phyloP scores from a whole-genome alignment of 2,113 vertebrate genomes.

The Daphoenositta chrysoptera region DNA sequence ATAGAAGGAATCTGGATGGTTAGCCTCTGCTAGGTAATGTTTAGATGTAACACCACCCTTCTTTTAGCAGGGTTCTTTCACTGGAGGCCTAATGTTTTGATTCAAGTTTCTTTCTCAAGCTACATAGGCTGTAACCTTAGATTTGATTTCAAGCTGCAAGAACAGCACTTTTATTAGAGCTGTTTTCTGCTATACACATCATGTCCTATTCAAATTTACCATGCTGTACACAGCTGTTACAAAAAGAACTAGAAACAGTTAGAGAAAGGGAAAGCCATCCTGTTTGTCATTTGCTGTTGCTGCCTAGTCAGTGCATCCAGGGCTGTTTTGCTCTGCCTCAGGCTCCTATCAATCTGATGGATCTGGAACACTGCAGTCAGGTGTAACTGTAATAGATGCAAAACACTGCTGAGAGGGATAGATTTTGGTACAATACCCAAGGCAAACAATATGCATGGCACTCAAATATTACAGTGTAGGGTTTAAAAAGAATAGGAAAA shows the following conservation, averaged over 20 bases:
- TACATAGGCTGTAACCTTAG: neutral
- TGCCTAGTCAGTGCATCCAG: constrained; percentile 3
- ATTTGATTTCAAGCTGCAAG: neutral
- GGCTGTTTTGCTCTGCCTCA: constrained; percentile 18
- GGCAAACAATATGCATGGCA: neutral
- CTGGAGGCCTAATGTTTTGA: neutral
- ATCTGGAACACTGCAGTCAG: constrained; percentile 5
- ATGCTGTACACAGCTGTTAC: constrained; percentile 46
- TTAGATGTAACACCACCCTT: neutral
- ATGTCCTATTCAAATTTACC: constrained; percentile 30
- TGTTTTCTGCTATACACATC: constrained; percentile 18
- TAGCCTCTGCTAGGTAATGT: neutral
- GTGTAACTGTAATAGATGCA: constrained; percentile 15
- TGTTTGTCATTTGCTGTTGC: neutral
- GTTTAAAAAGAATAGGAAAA: neutral
- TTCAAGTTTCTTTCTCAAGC: neutral
- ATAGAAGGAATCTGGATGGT: neutral
- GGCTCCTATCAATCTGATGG: neutral
- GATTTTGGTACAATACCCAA: neutral
- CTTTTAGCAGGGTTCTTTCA: neutral
- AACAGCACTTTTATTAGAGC: constrained; percentile 1
- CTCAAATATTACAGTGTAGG: neutral
- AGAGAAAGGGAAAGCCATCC: neutral
- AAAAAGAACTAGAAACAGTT: neutral
- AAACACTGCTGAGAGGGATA: neutral